phyloP scores from a whole-genome alignment of 53 echinoderm and acorn worm species.

The Stichopus horrens region DNA sequence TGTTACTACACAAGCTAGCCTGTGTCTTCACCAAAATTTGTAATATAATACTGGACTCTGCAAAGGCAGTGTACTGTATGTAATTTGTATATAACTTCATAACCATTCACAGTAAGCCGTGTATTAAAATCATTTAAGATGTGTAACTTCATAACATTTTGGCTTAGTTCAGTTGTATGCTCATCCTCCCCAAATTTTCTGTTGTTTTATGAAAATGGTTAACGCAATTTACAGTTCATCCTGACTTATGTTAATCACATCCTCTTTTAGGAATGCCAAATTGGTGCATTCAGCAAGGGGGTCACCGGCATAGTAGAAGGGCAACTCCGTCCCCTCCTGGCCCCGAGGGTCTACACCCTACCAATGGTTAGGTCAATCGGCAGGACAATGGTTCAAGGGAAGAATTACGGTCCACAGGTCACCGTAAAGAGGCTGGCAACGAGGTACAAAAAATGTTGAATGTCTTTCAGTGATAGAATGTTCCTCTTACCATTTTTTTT shows the following conservation, averaged over 20 bases:
- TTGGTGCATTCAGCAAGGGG: constrained; percentile 66
- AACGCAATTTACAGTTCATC: background rate
- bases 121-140: too few species aligned
- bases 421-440: constrained; percentile 98
- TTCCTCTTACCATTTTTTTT: too few species aligned
- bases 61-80: background rate
- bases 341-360: constrained; percentile 95
- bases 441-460: constrained; percentile 55
- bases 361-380: constrained; percentile 98
- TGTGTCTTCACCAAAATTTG: too few species aligned
- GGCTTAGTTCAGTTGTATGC: too few species aligned
- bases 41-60: too few species aligned
- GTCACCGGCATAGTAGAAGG: constrained; percentile 81
- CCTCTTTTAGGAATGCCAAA: constrained; percentile 53
- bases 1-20: too few species aligned
- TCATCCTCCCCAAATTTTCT: too few species aligned
- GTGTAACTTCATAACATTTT: too few species aligned
- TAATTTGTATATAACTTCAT: too few species aligned
- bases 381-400: constrained; percentile 99
- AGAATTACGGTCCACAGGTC: constrained; percentile 98
- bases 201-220: too few species aligned
- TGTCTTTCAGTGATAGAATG: too few species aligned
- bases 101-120: too few species aligned
- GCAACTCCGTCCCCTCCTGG: constrained; percentile 82
- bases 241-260: background rate